Conservation (phyloP, 2,113 vertebrate species). For the Hystrix cristata region DNA sequence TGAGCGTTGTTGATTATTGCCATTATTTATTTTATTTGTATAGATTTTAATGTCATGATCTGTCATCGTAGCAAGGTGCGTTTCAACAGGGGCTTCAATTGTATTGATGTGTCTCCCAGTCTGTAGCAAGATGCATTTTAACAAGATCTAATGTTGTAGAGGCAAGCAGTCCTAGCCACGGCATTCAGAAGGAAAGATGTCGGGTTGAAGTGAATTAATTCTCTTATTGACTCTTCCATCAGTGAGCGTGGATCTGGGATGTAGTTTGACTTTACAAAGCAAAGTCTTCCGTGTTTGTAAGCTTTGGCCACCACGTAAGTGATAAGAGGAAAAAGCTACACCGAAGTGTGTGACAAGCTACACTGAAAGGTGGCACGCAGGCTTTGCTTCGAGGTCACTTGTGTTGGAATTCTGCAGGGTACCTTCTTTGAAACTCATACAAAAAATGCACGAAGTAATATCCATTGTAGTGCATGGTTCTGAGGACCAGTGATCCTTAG, state of each 20-base stretch:
- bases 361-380: neutral
- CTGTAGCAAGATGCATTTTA: neutral
- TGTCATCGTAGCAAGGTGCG: neutral
- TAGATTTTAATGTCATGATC: neutral
- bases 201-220: neutral
- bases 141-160: neutral
- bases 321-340: neutral
- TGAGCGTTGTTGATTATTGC: neutral
- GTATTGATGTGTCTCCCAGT: neutral
- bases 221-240: neutral
- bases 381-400: neutral
- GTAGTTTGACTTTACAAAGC: neutral
- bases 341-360: neutral
- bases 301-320: neutral
- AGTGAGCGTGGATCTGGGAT: slow-evolving; percentile 14
- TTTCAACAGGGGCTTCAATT: neutral
- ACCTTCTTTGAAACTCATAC: neutral
- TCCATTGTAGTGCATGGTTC: neutral
- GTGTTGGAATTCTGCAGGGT: neutral
- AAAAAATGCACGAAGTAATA: neutral
- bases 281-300: neutral
- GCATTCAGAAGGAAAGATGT: neutral
- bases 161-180: neutral
- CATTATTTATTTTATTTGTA: slow-evolving; percentile 38
- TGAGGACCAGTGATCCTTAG: neutral